Conservation (phyloP, 2,888 invertebrate species). For the Sinodicranocentrus sp. region DNA sequence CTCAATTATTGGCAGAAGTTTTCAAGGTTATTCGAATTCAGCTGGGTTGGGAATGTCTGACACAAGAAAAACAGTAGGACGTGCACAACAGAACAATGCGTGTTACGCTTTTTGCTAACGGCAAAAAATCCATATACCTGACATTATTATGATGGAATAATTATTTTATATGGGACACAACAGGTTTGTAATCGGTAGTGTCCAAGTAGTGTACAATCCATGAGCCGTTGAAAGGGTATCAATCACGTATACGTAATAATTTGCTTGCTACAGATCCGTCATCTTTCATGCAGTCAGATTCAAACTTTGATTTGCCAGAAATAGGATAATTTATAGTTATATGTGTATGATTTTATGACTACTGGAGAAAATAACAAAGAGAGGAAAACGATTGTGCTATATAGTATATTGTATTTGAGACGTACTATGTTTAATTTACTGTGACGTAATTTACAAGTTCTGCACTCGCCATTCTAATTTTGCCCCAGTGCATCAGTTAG, state of each 20-base stretch:
- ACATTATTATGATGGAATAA: conserved; percentile 19
- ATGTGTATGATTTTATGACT: too few species aligned
- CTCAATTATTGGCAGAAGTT: conserved; percentile 14
- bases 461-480: neutral
- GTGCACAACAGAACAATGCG: neutral
- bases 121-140: conserved; percentile 18
- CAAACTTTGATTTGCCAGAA: neutral
- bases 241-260: conserved; percentile 9
- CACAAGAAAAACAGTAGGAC: neutral
- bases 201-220: neutral
- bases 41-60: neutral
- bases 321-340: too few species aligned
- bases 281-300: conserved; percentile 5
- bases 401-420: too few species aligned
- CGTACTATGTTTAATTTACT: too few species aligned
- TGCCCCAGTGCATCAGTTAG: neutral
- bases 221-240: conserved; percentile 27
- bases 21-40: neutral
- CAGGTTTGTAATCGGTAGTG: neutral
- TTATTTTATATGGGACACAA: neutral
- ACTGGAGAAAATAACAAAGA: too few species aligned
- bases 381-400: too few species aligned
- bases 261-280: neutral
- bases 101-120: conserved; percentile 6
- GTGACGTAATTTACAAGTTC: too few species aligned